Evolutionary conservation across 2,797 vertebrate species (phyloP).

Genomic region (Myoxocephalus aenaeus): DNA sequence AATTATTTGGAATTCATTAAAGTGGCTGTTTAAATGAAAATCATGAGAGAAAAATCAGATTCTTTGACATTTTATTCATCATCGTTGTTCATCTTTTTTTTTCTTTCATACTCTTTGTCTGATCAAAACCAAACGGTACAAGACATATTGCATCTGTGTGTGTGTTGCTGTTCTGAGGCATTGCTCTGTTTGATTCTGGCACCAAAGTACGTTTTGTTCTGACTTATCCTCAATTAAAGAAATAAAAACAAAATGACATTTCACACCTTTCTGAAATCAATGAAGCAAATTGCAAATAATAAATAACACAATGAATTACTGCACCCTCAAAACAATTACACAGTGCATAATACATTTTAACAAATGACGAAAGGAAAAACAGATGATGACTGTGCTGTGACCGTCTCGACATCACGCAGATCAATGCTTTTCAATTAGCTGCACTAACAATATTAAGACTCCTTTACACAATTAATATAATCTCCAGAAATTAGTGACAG

Average conservation of each 20-base stretch:
- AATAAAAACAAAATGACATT: slow-evolving; percentile 51
- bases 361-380: slow-evolving; percentile 33
- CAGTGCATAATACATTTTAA: slow-evolving; percentile 28
- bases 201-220: slow-evolving; percentile 52
- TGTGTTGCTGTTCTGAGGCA: slow-evolving; percentile 55
- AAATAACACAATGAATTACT: slow-evolving; percentile 38
- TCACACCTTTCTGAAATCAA: slow-evolving; percentile 40
- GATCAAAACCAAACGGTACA: slow-evolving; percentile 42
- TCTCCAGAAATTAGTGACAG: slow-evolving; percentile 28
- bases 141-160: slow-evolving; percentile 59
- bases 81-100: slow-evolving; percentile 25
- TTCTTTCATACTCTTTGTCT: slow-evolving; percentile 18
- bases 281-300: slow-evolving; percentile 51
- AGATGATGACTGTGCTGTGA: slow-evolving; percentile 25
- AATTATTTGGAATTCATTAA: slow-evolving; percentile 15
- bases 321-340: slow-evolving; percentile 44
- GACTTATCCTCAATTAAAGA: slow-evolving; percentile 48
- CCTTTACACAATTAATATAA: slow-evolving; percentile 17
- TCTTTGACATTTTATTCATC: slow-evolving; percentile 67
- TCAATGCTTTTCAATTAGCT: slow-evolving; percentile 41
- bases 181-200: slow-evolving; percentile 50
- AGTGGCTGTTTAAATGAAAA: slow-evolving; percentile 27
- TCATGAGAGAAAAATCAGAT: slow-evolving; percentile 1
- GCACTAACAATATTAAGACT: slow-evolving; percentile 41
- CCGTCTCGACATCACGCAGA: slow-evolving; percentile 46